phyloP scores from a whole-genome alignment of 2,888 invertebrate genomes.

The Dryadula phaetusa region DNA sequence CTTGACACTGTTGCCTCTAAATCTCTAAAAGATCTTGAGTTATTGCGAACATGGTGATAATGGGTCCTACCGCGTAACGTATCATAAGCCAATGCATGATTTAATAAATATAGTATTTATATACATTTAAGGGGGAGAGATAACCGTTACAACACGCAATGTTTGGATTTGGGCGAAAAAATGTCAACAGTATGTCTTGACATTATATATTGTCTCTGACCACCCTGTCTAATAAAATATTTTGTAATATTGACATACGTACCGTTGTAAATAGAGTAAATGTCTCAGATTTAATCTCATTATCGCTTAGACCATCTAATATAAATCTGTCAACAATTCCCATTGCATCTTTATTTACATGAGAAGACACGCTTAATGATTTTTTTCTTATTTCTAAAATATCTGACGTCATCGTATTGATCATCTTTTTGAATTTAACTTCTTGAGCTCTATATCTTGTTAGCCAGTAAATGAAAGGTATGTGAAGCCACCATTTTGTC shows the following conservation, averaged over 20 bases:
- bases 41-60: no score
- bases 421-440: constrained; percentile 47
- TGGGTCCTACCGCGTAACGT: no score
- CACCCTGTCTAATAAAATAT: no score
- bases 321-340: constrained; percentile 67
- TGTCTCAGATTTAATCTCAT: constrained; percentile 61
- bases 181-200: no score
- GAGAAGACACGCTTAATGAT: constrained; percentile 46
- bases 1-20: no score
- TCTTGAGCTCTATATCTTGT: constrained; percentile 55
- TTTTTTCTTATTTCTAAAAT: constrained; percentile 57
- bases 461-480: constrained; percentile 63
- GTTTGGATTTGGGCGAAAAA: no score
- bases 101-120: no score
- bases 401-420: constrained; percentile 58
- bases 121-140: no score
- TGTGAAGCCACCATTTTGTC: constrained; percentile 70
- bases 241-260: constrained; percentile 45
- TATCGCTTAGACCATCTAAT: constrained; percentile 57
- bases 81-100: no score
- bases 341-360: constrained; percentile 52
- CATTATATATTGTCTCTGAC: no score
- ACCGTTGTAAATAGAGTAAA: constrained; percentile 71
- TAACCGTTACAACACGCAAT: no score
- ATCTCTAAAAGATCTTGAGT: no score